phyloP scores from a whole-genome alignment of 2,113 vertebrate genomes.

The Heliornis fulica region DNA sequence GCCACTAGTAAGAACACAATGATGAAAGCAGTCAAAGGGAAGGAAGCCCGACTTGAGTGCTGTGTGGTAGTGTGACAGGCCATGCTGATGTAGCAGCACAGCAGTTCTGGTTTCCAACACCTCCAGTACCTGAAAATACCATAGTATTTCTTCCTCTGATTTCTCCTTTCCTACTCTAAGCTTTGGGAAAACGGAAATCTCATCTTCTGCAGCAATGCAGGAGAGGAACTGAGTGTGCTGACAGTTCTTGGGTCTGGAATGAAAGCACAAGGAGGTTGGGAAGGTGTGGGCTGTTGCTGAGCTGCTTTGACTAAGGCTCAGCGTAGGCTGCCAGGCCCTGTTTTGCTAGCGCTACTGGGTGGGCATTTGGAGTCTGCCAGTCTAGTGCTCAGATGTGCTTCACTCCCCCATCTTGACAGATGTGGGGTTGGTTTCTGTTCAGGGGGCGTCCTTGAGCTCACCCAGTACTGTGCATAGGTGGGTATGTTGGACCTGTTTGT shows the following conservation, averaged over 20 bases:
- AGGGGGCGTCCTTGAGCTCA: background rate
- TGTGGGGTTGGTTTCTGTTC: background rate
- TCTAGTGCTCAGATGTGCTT: background rate
- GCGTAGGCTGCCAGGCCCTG: background rate
- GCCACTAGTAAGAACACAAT: background rate
- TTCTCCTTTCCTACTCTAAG: background rate
- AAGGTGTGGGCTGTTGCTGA: background rate
- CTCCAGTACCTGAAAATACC: background rate
- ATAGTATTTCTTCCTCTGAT: background rate
- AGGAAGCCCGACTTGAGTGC: background rate
- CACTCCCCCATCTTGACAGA: background rate
- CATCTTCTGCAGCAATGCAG: background rate
- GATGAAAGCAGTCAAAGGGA: background rate
- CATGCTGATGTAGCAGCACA: background rate
- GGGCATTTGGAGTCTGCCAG: background rate
- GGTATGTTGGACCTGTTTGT: rapidly evolving
- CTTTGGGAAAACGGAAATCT: rapidly evolving
- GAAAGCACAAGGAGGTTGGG: background rate
- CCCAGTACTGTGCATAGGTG: background rate
- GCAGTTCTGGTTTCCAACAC: background rate
- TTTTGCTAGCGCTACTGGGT: background rate
- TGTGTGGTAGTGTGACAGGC: background rate
- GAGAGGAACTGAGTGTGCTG: background rate
- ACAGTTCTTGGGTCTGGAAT: rapidly evolving
- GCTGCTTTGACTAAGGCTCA: background rate